phyloP scores from a whole-genome alignment of 92 coral and sea anemone genomes.

The Porites lobata region DNA sequence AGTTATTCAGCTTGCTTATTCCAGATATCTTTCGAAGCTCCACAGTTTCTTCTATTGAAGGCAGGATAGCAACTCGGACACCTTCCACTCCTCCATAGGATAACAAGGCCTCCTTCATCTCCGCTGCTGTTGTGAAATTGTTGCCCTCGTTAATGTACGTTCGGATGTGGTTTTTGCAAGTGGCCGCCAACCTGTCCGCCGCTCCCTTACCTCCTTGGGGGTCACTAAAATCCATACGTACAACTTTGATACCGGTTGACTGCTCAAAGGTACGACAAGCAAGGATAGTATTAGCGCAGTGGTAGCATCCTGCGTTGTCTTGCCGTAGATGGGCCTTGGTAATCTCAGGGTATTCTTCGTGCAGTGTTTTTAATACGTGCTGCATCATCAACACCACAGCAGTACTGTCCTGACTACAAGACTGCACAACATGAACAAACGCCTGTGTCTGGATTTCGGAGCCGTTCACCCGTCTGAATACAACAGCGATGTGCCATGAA shows the following conservation, averaged over 20 bases:
- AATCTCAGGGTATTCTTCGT: conserved; percentile 38
- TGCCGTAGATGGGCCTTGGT: conserved; percentile 36
- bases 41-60: conserved; percentile 13
- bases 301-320: conserved; percentile 52
- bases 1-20: conserved; percentile 35
- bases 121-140: conserved; percentile 46
- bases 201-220: conserved; percentile 54
- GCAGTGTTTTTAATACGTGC: conserved; percentile 46
- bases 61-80: conserved; percentile 44
- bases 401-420: conserved; percentile 54
- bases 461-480: conserved; percentile 6
- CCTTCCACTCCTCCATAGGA: conserved; percentile 57
- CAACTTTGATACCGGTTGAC: conserved; percentile 53
- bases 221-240: conserved; percentile 40
- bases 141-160: conserved; percentile 49
- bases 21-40: conserved; percentile 36
- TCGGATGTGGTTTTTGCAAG: conserved; percentile 55
- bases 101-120: conserved; percentile 48
- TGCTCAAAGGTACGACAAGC: conserved; percentile 26
- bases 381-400: conserved; percentile 53
- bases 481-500: conserved; percentile 59
- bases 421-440: conserved; percentile 48
- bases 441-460: conserved; percentile 39
- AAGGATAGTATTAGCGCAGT: conserved; percentile 56
- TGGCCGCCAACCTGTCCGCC: conserved; percentile 57